These are phyloP conservation scores for Diorhabda sublineata DNA, from an alignment of 1,140 invertebrate species.

Conservation along the genomic window DNA sequence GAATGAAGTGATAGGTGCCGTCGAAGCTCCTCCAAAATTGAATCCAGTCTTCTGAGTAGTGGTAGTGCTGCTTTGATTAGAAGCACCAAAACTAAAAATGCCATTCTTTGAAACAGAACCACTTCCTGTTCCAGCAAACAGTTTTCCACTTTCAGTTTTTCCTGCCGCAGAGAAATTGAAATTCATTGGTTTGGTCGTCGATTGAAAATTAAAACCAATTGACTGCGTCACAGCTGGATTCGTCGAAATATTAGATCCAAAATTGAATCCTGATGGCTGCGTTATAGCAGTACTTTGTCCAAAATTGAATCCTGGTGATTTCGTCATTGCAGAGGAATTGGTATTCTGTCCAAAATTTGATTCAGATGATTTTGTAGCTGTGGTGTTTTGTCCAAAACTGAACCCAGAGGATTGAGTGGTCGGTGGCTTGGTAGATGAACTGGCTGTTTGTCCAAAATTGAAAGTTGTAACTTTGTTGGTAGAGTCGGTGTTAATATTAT, in stretches of 20 bases:
- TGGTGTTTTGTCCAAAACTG: conserved; percentile 1
- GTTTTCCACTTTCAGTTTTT: too few relatives aligned
- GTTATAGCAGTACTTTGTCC: too few relatives aligned
- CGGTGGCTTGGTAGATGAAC: not conserved
- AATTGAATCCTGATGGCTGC: too few relatives aligned
- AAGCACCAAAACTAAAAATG: conserved; percentile 39
- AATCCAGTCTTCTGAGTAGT: conserved; percentile 34
- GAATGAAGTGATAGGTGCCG: conserved; percentile 3
- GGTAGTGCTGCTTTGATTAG: conserved; percentile 22
- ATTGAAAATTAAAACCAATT: too few relatives aligned
- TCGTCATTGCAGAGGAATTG: conserved; percentile 10
- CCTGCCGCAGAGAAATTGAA: too few relatives aligned
- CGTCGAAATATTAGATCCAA: too few relatives aligned
- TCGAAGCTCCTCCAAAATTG: conserved; percentile 32
- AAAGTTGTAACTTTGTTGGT: conserved; percentile 17
- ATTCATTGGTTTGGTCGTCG: too few relatives aligned
- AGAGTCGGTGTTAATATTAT: conserved; percentile 16
- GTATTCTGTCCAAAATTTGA: conserved; percentile 4
- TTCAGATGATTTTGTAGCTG: conserved; percentile 7
- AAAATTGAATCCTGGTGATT: not conserved
- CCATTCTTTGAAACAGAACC: conserved; percentile 20
- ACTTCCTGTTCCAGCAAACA: not conserved
- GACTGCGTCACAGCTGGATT: too few relatives aligned
- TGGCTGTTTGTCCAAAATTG: conserved; percentile 16
- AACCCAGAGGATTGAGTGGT: not conserved